Percentiles rank a stretch among this genome's conserved stretches.
These are phyloP conservation scores for Calidris pygmaea DNA, from an alignment of 2,113 vertebrate genomes.

Conservation along the genomic window DNA sequence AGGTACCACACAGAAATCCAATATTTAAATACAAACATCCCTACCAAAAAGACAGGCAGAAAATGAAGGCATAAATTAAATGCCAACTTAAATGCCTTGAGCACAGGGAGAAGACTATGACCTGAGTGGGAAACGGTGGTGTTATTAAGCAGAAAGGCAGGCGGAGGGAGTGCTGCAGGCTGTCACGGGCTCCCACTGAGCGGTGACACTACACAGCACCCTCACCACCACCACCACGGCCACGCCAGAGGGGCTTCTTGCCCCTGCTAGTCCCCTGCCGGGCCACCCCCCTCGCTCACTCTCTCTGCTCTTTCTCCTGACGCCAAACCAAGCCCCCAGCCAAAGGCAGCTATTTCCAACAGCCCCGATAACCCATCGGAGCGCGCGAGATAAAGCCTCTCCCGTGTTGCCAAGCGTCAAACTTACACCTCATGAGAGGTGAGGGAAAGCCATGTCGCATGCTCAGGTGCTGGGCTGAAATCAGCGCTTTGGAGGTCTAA, in stretches of 20 bases:
- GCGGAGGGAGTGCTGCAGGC: rapidly evolving
- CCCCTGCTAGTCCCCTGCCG: neutral
- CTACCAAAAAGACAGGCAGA: neutral
- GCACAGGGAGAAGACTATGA: neutral
- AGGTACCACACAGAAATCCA: neutral
- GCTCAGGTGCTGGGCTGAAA: neutral
- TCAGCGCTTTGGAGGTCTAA: neutral
- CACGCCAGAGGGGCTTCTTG: neutral
- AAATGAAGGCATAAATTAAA: rapidly evolving
- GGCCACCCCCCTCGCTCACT: too few species aligned
- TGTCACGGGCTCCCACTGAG: rapidly evolving
- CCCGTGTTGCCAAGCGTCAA: neutral
- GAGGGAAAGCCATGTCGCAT: neutral
- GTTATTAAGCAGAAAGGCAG: neutral
- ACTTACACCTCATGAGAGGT: neutral
- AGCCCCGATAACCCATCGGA: rapidly evolving
- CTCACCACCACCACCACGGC: neutral
- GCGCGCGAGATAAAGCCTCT: neutral
- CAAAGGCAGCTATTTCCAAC: neutral
- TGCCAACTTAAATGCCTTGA: rapidly evolving
- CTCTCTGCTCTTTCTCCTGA: rapidly evolving
- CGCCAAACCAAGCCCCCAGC: rapidly evolving
- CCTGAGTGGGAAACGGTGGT: neutral
- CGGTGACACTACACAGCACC: rapidly evolving
- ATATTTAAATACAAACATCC: neutral